These are phyloP conservation scores for Pseudococcus viburni DNA, from an alignment of 2,888 invertebrate species.

Conservation along the genomic window DNA sequence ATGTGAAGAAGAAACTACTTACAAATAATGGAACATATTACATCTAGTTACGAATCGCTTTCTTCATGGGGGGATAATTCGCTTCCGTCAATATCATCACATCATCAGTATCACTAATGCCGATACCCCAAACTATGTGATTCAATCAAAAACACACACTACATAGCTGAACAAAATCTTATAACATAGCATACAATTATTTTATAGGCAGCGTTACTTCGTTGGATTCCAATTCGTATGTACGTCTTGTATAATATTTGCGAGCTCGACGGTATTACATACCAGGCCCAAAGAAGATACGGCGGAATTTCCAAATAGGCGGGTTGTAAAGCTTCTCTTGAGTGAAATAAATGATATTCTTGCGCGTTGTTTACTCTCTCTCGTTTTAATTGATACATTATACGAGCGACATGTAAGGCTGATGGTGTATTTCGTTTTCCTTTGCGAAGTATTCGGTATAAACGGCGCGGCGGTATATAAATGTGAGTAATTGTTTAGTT, in stretches of 20 bases:
- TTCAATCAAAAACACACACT: too few species aligned
- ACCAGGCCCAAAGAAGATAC: not conserved
- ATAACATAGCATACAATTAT: too few species aligned
- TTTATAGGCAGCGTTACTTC: too few species aligned
- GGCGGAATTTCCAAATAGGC: slow-evolving; percentile 1
- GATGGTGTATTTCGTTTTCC: not conserved
- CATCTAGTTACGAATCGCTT: too few species aligned
- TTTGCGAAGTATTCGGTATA: not conserved
- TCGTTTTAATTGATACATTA: slow-evolving; percentile 38
- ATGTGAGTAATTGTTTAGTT: slow-evolving; percentile 16
- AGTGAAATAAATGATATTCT: slow-evolving; percentile 38
- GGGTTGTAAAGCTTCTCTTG: not conserved
- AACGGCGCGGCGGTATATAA: not conserved
- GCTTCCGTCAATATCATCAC: too few species aligned
- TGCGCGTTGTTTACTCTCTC: not conserved
- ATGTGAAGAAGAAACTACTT: too few species aligned
- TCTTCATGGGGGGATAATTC: too few species aligned
- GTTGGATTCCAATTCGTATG: not conserved
- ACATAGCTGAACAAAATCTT: too few species aligned
- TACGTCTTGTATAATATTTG: too few species aligned
- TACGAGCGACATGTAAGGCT: slow-evolving; percentile 32
- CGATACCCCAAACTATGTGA: too few species aligned
- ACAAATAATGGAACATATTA: too few species aligned
- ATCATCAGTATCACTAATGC: too few species aligned
- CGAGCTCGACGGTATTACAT: not conserved